Conservation (phyloP, 2,797 vertebrate genomes). For the Pangasius macronema region DNA sequence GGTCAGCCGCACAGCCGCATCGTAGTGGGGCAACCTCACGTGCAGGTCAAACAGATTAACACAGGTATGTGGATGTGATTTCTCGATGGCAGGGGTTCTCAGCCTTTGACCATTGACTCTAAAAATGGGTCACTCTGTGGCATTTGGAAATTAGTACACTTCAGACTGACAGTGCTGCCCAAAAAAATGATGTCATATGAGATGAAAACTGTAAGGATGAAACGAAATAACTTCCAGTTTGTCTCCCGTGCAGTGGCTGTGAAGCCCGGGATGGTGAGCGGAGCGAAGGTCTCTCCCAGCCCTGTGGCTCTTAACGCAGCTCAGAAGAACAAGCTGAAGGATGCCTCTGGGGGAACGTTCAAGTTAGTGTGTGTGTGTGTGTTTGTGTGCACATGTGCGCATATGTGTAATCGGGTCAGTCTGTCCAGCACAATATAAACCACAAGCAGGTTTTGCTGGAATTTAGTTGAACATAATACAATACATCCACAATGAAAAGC, state of each 20-base stretch:
- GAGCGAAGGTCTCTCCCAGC: slow-evolving; percentile 80
- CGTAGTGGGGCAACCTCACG: slow-evolving; percentile 83
- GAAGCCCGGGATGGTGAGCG: slow-evolving; percentile 78
- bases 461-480: not conserved
- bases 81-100: too few relatives aligned
- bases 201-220: not conserved
- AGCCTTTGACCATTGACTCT: too few relatives aligned
- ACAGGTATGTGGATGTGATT: slow-evolving; percentile 75
- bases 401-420: not conserved
- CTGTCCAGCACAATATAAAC: not conserved
- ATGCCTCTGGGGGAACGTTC: slow-evolving; percentile 88
- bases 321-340: slow-evolving; percentile 90
- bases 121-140: too few relatives aligned
- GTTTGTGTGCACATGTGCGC: not conserved
- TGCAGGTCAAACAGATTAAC: slow-evolving; percentile 89
- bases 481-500: not conserved
- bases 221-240: not conserved
- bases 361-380: slow-evolving; percentile 76
- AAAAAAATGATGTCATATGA: not conserved
- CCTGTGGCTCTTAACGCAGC: slow-evolving; percentile 76
- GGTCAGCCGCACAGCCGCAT: slow-evolving; percentile 86
- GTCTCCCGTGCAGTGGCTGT: slow-evolving; percentile 76
- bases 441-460: not conserved
- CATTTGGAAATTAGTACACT: not conserved
- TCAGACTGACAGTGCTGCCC: not conserved